These are phyloP conservation scores for Rhamnusium bicolor DNA, from an alignment of 2,888 invertebrate species.

Conservation along the genomic window DNA sequence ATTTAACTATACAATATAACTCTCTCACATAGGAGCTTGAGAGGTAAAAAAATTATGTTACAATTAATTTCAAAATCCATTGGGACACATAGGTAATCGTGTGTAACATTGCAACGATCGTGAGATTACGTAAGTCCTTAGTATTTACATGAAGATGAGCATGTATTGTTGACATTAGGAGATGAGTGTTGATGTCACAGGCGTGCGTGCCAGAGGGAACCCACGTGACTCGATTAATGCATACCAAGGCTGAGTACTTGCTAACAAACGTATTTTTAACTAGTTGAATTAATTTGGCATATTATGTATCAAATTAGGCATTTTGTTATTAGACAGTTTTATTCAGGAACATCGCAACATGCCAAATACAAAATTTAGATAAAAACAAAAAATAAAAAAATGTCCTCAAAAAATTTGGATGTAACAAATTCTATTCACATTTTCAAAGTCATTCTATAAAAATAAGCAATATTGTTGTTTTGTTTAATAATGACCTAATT, in stretches of 20 bases:
- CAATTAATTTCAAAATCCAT: not conserved
- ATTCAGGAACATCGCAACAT: too few relatives aligned
- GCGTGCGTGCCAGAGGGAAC: slow-evolving; percentile 43
- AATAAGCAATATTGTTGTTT: too few relatives aligned
- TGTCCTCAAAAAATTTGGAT: too few relatives aligned
- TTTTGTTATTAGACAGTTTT: too few relatives aligned
- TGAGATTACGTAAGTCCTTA: slow-evolving; percentile 35
- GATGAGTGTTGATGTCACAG: slow-evolving; percentile 40
- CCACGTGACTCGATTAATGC: slow-evolving; percentile 34
- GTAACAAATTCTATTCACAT: too few relatives aligned
- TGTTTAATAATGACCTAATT: too few relatives aligned
- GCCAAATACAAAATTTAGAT: too few relatives aligned
- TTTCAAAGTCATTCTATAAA: too few relatives aligned
- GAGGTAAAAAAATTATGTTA: not conserved
- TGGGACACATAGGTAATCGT: slow-evolving; percentile 1
- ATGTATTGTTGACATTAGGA: slow-evolving; percentile 43
- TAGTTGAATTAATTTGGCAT: not conserved
- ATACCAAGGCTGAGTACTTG: slow-evolving; percentile 8
- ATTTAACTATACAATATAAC: too few relatives aligned
- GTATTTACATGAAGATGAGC: slow-evolving; percentile 32
- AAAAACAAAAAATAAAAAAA: too few relatives aligned
- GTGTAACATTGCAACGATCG: slow-evolving; percentile 33
- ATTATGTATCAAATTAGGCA: not conserved
- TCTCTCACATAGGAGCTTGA: too few relatives aligned
- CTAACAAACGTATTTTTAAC: not conserved